Conservation (phyloP, 2,888 invertebrate genomes). For the Lepidocyrtoides sp. region DNA sequence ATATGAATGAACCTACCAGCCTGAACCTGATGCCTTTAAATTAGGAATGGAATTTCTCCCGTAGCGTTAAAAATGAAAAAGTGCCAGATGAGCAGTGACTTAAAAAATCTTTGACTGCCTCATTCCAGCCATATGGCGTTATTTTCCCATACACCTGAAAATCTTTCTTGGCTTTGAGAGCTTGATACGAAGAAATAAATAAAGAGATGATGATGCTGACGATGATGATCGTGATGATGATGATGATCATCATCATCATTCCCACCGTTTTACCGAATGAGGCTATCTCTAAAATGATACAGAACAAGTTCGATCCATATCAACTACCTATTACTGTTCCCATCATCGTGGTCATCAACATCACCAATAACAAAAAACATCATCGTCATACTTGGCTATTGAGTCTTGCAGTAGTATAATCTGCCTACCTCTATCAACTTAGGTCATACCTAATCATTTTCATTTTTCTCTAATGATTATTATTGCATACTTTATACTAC, state of each 20-base stretch:
- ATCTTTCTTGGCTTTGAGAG: constrained; percentile 33
- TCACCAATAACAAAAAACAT: background rate
- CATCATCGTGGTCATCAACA: constrained; percentile 58
- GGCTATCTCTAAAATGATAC: constrained; percentile 53
- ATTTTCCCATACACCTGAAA: constrained; percentile 79
- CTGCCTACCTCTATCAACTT: constrained; percentile 2
- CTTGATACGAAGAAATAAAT: constrained; percentile 27
- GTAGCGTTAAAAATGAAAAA: constrained; percentile 76
- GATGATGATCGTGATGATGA: constrained; percentile 53
- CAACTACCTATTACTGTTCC: constrained; percentile 43
- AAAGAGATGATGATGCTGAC: constrained; percentile 17
- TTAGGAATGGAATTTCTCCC: constrained; percentile 77
- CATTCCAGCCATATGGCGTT: constrained; percentile 81
- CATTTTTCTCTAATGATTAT: background rate
- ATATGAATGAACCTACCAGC: constrained; percentile 73
- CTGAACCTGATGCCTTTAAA: constrained; percentile 76
- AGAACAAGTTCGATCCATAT: constrained; percentile 71
- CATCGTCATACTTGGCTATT: constrained; percentile 23
- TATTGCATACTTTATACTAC: constrained; percentile 2
- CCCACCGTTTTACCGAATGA: constrained; percentile 38
- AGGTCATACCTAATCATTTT: constrained; percentile 55
- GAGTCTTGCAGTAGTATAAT: background rate
- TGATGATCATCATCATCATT: constrained; percentile 5
- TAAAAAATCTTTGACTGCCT: constrained; percentile 74
- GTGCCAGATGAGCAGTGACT: constrained; percentile 80